phyloP scores from a whole-genome alignment of 2,888 invertebrate genomes.

The Syrphus vitripennis region DNA sequence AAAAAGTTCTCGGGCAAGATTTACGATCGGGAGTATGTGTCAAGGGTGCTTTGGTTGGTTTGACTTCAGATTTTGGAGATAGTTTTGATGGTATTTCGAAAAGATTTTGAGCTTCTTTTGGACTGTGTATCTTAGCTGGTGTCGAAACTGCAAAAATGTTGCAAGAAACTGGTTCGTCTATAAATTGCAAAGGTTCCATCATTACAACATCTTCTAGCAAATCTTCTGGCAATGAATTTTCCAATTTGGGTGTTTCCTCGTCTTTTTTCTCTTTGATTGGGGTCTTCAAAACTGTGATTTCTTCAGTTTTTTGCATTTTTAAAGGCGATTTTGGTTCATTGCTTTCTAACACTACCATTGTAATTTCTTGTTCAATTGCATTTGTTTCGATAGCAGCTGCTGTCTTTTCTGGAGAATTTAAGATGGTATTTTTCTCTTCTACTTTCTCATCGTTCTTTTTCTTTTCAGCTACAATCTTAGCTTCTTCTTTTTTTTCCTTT shows the following conservation, averaged over 20 bases:
- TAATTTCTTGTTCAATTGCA: conserved; percentile 14
- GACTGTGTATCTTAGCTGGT: conserved; percentile 35
- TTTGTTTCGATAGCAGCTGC: neutral
- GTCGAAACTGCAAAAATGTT: conserved; percentile 36
- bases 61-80: conserved; percentile 74
- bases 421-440: conserved; percentile 33
- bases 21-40: conserved; percentile 74
- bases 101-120: neutral
- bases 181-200: conserved; percentile 72
- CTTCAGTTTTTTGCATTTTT: neutral
- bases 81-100: neutral
- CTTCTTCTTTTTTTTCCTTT: conserved; percentile 44
- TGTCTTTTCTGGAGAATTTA: neutral
- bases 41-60: conserved; percentile 69
- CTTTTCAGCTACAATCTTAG: conserved; percentile 33
- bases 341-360: conserved; percentile 7
- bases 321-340: conserved; percentile 5
- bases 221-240: conserved; percentile 11
- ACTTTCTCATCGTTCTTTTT: conserved; percentile 42
- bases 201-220: conserved; percentile 76
- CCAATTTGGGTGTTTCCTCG: neutral
- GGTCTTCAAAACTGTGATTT: conserved; percentile 13
- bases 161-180: neutral
- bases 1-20: conserved; percentile 73
- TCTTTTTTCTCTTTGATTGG: conserved; percentile 1